Base-by-base conservation (phyloP, 2,888 invertebrate genomes). In the Nasonovia ribisnigri region DNA sequence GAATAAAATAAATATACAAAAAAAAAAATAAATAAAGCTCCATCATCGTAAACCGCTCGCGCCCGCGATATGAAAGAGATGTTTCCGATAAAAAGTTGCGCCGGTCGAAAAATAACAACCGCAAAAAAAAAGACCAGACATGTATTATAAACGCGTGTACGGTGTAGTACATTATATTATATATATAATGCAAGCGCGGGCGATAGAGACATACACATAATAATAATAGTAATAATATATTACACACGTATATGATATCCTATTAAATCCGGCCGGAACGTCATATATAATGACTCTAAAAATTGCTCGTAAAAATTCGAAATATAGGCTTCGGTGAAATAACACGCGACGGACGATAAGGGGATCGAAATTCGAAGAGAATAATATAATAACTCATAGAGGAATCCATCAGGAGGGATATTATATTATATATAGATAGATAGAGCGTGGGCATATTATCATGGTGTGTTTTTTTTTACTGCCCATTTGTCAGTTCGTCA, bases 231-330 rank as follows among this genome's bases (percentile, higher is more conserved):
- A 77, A 77, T 77, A 77, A 42, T 84, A 86, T 60, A 87, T 88
- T 29, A 36, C 13, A 67, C 67, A 36, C 67, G 67, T 67, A 67
- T 13, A 88, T 24, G 0, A 54, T 54, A 93, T 46, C 54, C 77
- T 92, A 92, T 92, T 92, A 92, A 92, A 92, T 92, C 42, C 43
- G 6, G 67, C 67, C 48, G 57, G 26, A 36, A 29, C 43, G 46
- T 48, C 60, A 60, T 36, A 51, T 84, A 84, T 84, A 84, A 93
- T 86, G 86, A 93, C 89, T n/a, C 29, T 90, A 86, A 93, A 93
- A 90, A 93, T 93, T 86, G 90, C 90, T 93, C 93, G 93, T 93
- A 93, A 93, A 93, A 86, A 57, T 87, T 90, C 86, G 84, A 36
- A 90, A 90, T 84, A 42, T 84, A 51, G 84, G 36, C 88, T 51